Evolutionary conservation across 2,113 vertebrate species (phyloP).

Genomic region (Misgurnus anguillicaudatus): DNA sequence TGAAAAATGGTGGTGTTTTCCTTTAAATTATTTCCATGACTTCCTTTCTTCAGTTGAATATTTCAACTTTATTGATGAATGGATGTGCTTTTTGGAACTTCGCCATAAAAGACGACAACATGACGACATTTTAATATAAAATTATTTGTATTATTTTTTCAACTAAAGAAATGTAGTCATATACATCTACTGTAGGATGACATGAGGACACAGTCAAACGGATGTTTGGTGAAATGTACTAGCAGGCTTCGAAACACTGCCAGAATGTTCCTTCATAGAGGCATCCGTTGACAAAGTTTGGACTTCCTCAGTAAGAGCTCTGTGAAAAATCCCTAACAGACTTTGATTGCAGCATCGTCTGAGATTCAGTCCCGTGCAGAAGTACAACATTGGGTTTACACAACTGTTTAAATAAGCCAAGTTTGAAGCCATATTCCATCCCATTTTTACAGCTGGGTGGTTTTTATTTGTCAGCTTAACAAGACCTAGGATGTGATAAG

Average conservation of each 20-base stretch:
- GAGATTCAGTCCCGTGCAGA: constrained; percentile 72
- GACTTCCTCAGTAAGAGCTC: constrained; percentile 61
- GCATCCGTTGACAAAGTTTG: constrained; percentile 45
- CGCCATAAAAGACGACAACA: too few relatives aligned
- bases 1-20: too few relatives aligned
- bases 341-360: constrained; percentile 58
- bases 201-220: too few relatives aligned
- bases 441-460: constrained; percentile 56
- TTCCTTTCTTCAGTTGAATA: too few relatives aligned
- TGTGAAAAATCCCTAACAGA: constrained; percentile 57
- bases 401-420: constrained; percentile 68
- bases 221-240: not conserved
- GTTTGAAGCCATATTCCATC: constrained; percentile 59
- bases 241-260: constrained; percentile 5
- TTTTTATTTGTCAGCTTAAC: constrained; percentile 68
- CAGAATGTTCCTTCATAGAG: constrained; percentile 50
- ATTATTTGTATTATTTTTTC: too few relatives aligned
- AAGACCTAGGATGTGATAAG: constrained; percentile 74
- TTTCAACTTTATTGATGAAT: too few relatives aligned
- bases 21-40: too few relatives aligned
- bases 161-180: too few relatives aligned
- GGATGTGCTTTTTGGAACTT: too few relatives aligned
- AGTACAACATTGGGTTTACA: constrained; percentile 76
- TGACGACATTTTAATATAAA: too few relatives aligned
- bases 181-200: too few relatives aligned